phyloP scores from a whole-genome alignment of 2,888 invertebrate genomes.

The Synanthedon tipuliformis region DNA sequence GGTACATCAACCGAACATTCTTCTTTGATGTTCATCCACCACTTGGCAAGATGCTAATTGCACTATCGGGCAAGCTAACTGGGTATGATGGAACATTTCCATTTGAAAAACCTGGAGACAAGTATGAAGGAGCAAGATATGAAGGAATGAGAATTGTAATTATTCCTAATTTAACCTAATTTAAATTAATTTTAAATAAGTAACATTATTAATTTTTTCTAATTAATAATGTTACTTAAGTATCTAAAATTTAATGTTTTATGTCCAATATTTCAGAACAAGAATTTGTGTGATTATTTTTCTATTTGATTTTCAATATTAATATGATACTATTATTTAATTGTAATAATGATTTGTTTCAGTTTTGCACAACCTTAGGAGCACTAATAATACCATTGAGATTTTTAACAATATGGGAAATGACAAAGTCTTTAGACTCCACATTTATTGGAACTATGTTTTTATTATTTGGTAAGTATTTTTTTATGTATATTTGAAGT shows the following conservation, averaged over 20 bases:
- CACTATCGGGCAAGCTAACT: slow-evolving; percentile 88
- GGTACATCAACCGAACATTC: slow-evolving; percentile 97
- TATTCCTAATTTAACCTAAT: no score
- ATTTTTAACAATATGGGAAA: slow-evolving; percentile 88
- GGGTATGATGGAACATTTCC: slow-evolving; percentile 95
- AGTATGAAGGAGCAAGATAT: slow-evolving; percentile 88
- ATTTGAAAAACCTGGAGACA: slow-evolving; percentile 96
- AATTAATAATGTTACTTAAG: no score
- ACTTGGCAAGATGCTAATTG: slow-evolving; percentile 97
- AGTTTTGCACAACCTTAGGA: slow-evolving; percentile 93
- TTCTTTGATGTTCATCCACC: slow-evolving; percentile 99
- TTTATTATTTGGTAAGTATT: slow-evolving; percentile 82
- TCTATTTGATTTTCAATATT: no score
- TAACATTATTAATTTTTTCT: no score
- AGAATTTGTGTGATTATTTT: no score
- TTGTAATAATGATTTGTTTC: slow-evolving; percentile 29
- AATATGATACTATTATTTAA: no score
- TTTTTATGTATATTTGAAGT: not conserved
- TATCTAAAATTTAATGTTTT: no score
- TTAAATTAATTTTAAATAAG: no score
- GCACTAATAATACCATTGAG: slow-evolving; percentile 87
- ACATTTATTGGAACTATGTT: slow-evolving; percentile 82
- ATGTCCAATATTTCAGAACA: no score
- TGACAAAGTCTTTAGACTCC: slow-evolving; percentile 86
- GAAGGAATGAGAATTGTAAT: slow-evolving; percentile 94